Conservation (phyloP, 2,888 invertebrate genomes). For the Lithophane semibrunnea region DNA sequence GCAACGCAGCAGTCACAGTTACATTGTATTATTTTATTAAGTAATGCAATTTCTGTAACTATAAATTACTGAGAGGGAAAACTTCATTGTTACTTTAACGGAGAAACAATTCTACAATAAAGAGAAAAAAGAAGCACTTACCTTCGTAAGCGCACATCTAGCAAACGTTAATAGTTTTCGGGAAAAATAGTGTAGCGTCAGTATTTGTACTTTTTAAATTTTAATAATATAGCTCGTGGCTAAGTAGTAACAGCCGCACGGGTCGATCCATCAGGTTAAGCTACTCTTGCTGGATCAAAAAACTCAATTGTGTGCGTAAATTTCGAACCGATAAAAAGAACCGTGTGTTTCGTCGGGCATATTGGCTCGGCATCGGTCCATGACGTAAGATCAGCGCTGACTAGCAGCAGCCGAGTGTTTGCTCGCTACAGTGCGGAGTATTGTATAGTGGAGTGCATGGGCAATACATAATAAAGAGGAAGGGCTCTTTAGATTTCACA, state of each 20-base stretch:
- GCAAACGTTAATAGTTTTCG: constrained; percentile 1
- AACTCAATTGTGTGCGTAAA: constrained; percentile 1
- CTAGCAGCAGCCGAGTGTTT: constrained; percentile 35
- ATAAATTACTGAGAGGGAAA: constrained; percentile 7
- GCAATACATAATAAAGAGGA: constrained; percentile 35
- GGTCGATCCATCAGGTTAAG: too few relatives aligned
- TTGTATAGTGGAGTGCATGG: constrained; percentile 28
- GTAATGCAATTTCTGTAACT: constrained; percentile 7
- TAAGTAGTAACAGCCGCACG: too few relatives aligned
- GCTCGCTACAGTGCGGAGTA: constrained; percentile 17
- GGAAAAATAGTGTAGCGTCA: neutral
- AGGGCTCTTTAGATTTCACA: constrained; percentile 25
- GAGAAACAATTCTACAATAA: neutral
- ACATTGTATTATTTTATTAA: constrained; percentile 17
- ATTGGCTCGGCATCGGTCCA: neutral
- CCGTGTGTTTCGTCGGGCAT: constrained; percentile 1
- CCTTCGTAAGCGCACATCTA: neutral
- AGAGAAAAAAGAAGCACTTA: constrained; percentile 1
- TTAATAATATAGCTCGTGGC: neutral
- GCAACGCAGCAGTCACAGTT: neutral
- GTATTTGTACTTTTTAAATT: neutral
- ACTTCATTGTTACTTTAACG: neutral
- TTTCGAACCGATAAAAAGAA: constrained; percentile 9
- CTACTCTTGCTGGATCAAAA: too few relatives aligned
- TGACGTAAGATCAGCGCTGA: constrained; percentile 14